Base-by-base conservation (phyloP, 2,797 vertebrate genomes). In the Salarias fasciatus region DNA sequence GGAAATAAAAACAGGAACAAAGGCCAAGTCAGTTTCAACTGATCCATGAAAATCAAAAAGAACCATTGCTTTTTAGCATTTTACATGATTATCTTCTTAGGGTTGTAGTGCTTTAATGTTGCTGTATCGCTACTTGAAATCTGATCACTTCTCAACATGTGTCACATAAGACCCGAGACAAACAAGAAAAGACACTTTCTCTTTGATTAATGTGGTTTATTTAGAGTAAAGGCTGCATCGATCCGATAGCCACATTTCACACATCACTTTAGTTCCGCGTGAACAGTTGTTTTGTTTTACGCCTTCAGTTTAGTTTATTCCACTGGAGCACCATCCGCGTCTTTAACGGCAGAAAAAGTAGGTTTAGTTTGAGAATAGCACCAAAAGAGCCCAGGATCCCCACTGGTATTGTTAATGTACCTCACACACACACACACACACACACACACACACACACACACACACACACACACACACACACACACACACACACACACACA, bases 151-250 rank as follows among this genome's bases (percentile, higher is more conserved):
- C 18, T 24, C 18, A 24, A 24, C 18, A 7, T 30, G 41, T 2
- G 9, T 47, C 33, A 33, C 53, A 14, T 24, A 44, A 9, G n/a
- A 35, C 13, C 11, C 10, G 3, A 3, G 33, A 13, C 1, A 69
- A 2, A 59, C 18, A 46, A 55, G 31, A 14, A 36, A 47, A 46
- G 5, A 51, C 31, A 58, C 35, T 65, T 53, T 11, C 3, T 4
- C 24, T 44, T 62, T 79, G 38, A 54, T 67, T 54, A 63, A 71
- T 47, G 53, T 81, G 18, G 59, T 90, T 92, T 91, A 90, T 87
- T 86, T 59, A 63, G 66, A 80, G 83, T 69, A 71, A 66, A 71
- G 64, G 59, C 68, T 68, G 81, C 81, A 89, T 79, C 83, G 72
- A 77, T 83, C 56, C 60, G 57, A 69, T 4, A 55, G 43, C 8